Evolutionary conservation across 2,888 invertebrate genomes (phyloP).

Genomic region (Lacanobia oleracea): DNA sequence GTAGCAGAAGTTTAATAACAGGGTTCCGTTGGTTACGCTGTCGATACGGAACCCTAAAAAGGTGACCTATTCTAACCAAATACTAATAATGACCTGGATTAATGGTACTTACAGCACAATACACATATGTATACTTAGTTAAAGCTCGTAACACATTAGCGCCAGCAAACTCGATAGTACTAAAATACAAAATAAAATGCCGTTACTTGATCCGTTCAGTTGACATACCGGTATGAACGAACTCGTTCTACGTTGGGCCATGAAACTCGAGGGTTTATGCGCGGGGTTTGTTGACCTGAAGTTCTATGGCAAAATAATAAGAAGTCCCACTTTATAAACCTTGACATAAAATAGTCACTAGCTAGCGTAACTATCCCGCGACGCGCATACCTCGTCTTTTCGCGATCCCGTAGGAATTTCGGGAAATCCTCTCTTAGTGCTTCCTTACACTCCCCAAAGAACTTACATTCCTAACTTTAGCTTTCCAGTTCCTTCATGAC

Average conservation of each 20-base stretch:
- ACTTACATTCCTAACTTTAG: too few relatives aligned
- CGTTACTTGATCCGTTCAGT: constrained; percentile 63
- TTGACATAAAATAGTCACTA: too few relatives aligned
- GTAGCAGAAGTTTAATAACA: too few relatives aligned
- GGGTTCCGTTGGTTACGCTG: too few relatives aligned
- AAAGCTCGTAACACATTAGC: constrained; percentile 46
- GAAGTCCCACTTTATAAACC: constrained; percentile 24
- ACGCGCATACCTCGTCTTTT: too few relatives aligned
- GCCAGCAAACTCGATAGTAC: constrained; percentile 42
- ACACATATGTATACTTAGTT: constrained; percentile 15
- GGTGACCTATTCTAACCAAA: too few relatives aligned
- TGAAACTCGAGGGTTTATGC: constrained; percentile 50
- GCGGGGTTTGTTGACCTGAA: constrained; percentile 49
- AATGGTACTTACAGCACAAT: constrained; percentile 4
- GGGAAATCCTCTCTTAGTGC: too few relatives aligned
- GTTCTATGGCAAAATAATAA: background rate
- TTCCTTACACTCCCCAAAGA: too few relatives aligned
- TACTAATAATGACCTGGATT: background rate
- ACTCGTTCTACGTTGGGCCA: constrained; percentile 65
- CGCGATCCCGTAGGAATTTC: too few relatives aligned
- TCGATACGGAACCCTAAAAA: too few relatives aligned
- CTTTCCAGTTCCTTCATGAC: too few relatives aligned
- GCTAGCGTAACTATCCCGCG: too few relatives aligned
- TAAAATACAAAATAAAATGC: constrained; percentile 56
- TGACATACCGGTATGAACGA: constrained; percentile 69